Conservation (phyloP, 1,140 invertebrate genomes). For the Drosophila lini region DNA sequence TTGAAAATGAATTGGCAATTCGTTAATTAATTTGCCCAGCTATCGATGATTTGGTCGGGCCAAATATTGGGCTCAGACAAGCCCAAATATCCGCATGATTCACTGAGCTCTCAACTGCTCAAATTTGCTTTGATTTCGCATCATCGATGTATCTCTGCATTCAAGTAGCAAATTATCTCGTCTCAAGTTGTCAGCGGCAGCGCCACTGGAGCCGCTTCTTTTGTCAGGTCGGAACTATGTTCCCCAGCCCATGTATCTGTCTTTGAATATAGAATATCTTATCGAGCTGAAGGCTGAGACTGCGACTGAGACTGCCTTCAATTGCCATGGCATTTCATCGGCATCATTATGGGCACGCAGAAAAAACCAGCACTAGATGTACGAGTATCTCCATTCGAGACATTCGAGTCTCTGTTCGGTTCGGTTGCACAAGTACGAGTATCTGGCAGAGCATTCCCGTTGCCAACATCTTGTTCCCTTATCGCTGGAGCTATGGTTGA, state of each 20-base stretch:
- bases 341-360: constrained; percentile 49
- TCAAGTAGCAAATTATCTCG: constrained; percentile 81
- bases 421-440: constrained; percentile 21
- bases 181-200: constrained; percentile 75
- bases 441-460: constrained; percentile 5
- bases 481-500: constrained; percentile 38
- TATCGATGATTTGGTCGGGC: constrained; percentile 40
- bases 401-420: constrained; percentile 24
- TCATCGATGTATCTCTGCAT: constrained; percentile 51
- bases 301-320: constrained; percentile 33
- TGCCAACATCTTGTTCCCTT: constrained; percentile 28
- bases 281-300: constrained; percentile 18
- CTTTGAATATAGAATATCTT: constrained; percentile 43
- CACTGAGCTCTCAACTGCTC: constrained; percentile 36
- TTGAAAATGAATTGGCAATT: constrained; percentile 59
- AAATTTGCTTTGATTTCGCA: constrained; percentile 44
- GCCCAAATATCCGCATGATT: constrained; percentile 29
- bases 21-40: constrained; percentile 48
- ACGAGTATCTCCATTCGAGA: constrained; percentile 25
- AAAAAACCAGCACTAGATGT: constrained; percentile 42
- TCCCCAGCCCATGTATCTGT: constrained; percentile 27
- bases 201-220: constrained; percentile 44
- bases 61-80: constrained; percentile 27
- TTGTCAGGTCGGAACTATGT: constrained; percentile 54
- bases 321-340: constrained; percentile 57